Percentiles rank a stretch among this genome's conserved stretches.
phyloP scores from a whole-genome alignment of 2,888 invertebrate genomes.

The Heliconius cydno region DNA sequence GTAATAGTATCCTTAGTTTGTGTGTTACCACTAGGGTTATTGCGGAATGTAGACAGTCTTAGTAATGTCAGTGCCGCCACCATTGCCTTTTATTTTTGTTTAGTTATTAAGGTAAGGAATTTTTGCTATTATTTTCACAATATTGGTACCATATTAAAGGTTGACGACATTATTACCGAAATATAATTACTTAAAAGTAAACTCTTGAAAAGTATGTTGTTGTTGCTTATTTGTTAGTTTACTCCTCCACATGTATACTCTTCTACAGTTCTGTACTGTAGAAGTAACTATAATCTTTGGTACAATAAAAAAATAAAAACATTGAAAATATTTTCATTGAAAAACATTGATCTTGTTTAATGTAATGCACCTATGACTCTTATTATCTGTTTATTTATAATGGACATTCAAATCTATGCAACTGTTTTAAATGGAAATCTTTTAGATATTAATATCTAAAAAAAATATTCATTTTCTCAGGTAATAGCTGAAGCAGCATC shows the following conservation, averaged over 20 bases:
- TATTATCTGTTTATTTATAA: not conserved
- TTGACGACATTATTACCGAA: not conserved
- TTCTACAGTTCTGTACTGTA: too few species aligned
- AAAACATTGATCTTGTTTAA: too few species aligned
- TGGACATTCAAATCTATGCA: not conserved
- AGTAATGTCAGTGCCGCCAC: slow-evolving; percentile 94
- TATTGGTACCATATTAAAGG: not conserved
- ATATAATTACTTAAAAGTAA: not conserved
- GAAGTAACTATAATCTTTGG: too few species aligned
- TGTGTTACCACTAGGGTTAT: slow-evolving; percentile 93
- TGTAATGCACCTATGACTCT: too few species aligned
- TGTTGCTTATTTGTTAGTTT: too few species aligned
- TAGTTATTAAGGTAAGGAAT: slow-evolving; percentile 90
- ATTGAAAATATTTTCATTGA: too few species aligned
- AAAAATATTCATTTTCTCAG: slow-evolving; percentile 69
- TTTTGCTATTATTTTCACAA: not conserved
- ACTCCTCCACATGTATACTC: too few species aligned
- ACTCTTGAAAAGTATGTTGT: not conserved
- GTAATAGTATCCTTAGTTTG: slow-evolving; percentile 89
- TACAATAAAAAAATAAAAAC: too few species aligned
- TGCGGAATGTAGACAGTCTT: slow-evolving; percentile 95
- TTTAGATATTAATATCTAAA: not conserved
- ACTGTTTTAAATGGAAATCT: not conserved
- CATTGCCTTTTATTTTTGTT: slow-evolving; percentile 94
- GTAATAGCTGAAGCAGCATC: slow-evolving; percentile 91